These are phyloP conservation scores for Varecia variegata DNA, from an alignment of 2,797 vertebrate genomes.

Conservation along the genomic window DNA sequence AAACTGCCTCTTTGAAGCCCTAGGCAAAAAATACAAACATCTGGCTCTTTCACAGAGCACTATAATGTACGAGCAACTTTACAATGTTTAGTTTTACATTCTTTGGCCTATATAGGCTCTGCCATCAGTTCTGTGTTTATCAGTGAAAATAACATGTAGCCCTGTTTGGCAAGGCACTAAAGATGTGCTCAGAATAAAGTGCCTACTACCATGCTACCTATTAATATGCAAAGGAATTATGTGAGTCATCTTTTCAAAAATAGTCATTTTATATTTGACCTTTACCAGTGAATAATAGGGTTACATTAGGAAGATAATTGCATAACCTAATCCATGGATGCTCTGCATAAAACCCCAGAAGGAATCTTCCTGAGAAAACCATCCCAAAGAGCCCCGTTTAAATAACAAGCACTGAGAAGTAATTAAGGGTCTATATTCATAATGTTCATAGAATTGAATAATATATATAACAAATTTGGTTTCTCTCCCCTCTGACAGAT, in stretches of 20 bases:
- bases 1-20: constrained; percentile 54
- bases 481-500: background rate
- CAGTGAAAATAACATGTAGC: background rate
- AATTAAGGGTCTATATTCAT: background rate
- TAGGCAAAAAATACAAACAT: constrained; percentile 57
- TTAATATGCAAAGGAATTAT: constrained; percentile 8
- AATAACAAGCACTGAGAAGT: background rate
- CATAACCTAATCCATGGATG: background rate
- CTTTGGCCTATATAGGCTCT: constrained; percentile 1
- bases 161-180: background rate
- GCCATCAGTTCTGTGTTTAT: background rate
- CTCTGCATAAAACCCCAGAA: background rate
- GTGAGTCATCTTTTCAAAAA: background rate
- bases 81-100: constrained; percentile 10
- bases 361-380: background rate
- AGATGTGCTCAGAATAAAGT: background rate
- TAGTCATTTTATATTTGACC: constrained; percentile 31
- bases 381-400: background rate
- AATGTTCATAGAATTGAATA: background rate
- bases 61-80: constrained; percentile 55
- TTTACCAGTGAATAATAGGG: constrained; percentile 26
- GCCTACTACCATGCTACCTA: background rate
- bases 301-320: constrained; percentile 5
- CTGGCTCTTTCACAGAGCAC: background rate
- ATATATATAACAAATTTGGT: background rate